Base-by-base conservation (phyloP, 2,888 invertebrate species). In the Archips xylosteana region DNA sequence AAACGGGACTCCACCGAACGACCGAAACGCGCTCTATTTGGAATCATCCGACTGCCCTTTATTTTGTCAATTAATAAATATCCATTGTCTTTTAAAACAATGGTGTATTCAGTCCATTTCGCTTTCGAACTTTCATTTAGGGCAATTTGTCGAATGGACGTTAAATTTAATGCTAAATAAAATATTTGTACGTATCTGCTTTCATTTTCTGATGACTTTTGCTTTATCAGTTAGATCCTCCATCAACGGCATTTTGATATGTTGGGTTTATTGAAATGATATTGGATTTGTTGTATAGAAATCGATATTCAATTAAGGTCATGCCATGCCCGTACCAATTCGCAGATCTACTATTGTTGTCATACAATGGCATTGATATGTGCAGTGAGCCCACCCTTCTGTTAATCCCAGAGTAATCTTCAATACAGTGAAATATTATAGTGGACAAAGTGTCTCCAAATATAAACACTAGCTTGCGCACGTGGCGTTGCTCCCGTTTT, bases 301-400 rank as follows among this genome's bases (percentile, higher is more conserved):
- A 72, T 72, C 72, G 72, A 72, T 72, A 72, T 72, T 62, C 72
- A 57, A 72, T 72, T 72, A 72, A 62, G 67, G 23, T 15, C 13
- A 8, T 3, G 63, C 34, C 13, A 8, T 3, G 63, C 47, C 47
- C 42, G 62, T 47, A 63, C 57, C 67, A 47, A 67, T 68, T 67
- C 62, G 34, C 67, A 23, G 67, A 62, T 47, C 34, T 60, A 64
- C 32, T 34, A 72, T 72, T 72, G 72, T 72, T 57, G 57, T 72
- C 67, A 57, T 32, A 71, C 47, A 54, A 36, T 42, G 63, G 57
- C 45, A 59, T 51, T 23, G 62, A 62, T 61, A 62, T 67, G 47
- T 67, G 62, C n/a, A 66, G 60, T 42, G 42, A 54, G 34, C 57
- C 45, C 39, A 15, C 47, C 51, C 54, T 15, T 63, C 62, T 23